These are phyloP conservation scores for Platycnemis pennipes DNA, from an alignment of 2,888 invertebrate species.

Conservation along the genomic window DNA sequence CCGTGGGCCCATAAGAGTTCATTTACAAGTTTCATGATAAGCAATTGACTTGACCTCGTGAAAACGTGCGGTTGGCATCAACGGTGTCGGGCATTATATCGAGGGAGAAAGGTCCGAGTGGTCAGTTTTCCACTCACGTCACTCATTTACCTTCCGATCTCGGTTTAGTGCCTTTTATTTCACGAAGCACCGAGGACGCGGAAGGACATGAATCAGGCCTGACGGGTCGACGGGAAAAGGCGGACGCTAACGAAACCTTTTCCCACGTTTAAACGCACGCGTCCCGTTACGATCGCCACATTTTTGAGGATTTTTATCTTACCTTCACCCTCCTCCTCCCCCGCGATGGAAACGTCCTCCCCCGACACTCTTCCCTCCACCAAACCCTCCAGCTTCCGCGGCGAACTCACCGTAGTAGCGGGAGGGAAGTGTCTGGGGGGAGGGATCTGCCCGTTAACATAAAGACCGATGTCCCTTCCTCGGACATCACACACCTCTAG, in stretches of 20 bases:
- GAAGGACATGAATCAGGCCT: conserved; percentile 25
- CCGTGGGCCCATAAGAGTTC: too few species aligned
- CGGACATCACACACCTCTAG: not conserved
- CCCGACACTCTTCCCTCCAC: too few species aligned
- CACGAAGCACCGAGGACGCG: conserved; percentile 7
- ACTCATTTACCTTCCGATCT: conserved; percentile 1
- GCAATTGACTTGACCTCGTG: conserved; percentile 28
- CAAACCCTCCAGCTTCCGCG: too few species aligned
- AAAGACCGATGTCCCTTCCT: not conserved
- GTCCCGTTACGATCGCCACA: conserved; percentile 34
- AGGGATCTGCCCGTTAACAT: not conserved
- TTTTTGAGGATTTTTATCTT: conserved; percentile 35
- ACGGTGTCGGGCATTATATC: not conserved
- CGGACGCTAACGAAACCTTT: conserved; percentile 20
- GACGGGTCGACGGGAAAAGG: conserved; percentile 20
- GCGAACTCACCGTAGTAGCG: not conserved
- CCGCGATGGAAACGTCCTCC: not conserved
- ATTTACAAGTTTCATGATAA: too few species aligned
- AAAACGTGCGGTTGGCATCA: conserved; percentile 42
- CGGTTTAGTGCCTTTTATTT: not conserved
- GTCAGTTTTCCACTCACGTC: not conserved
- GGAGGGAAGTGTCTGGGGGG: not conserved
- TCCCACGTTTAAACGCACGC: conserved; percentile 36
- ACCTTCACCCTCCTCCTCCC: conserved; percentile 8
- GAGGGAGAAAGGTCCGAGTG: not conserved